Evolutionary conservation across 2,113 vertebrate genomes (phyloP), one percentile per base, ranked within the genome.

Genomic region (Hippocampus barbouri): DNA sequence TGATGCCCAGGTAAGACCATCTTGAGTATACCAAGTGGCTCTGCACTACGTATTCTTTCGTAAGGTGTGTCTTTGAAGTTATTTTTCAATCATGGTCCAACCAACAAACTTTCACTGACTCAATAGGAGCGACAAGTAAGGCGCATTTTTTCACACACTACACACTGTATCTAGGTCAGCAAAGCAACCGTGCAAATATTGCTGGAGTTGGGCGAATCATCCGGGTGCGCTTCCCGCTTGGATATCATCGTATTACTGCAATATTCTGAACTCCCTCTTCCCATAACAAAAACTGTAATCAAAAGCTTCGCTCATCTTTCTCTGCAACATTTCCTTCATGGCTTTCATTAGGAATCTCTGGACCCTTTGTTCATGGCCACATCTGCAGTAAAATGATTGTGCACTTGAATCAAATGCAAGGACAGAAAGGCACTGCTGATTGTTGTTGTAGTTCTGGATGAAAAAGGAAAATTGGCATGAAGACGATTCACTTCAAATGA

Each of bases 1-100:
- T 1, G 97, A 98, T 0, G 96, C 97, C 79, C 97, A 99, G 96
- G 97, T 99, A 84, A 75, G 87, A 75, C 2, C 54, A 54, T 64
- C 67, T 76, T 38, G 54, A 38, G 49, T 43, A 51, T 72, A 51
- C 47, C 40, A 25, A 7, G 25, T 53, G 43, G 4, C 41, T 67
- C 12, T 27, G 59, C 11, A 27, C 6, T 15, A 34, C 23, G 63
- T 16, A 60, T 51, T 25, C 15, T 51, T 67, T 47, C 43, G 9
- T 27, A 12, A 30, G 63, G n/a, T 43, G 21, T 59, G 23, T 59
- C 23, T 27, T 59, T 34, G 6, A n/a, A 66, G 23, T 38, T 65
- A 11, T 41, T 7, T 60, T 30, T 2, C 38, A 41, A 43, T 65
- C 23, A 66, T 43, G 10, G 12, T 60, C 25, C 45, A 60, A 72